Conservation (phyloP, 2,113 vertebrate species). For the Emydura subglobosa region DNA sequence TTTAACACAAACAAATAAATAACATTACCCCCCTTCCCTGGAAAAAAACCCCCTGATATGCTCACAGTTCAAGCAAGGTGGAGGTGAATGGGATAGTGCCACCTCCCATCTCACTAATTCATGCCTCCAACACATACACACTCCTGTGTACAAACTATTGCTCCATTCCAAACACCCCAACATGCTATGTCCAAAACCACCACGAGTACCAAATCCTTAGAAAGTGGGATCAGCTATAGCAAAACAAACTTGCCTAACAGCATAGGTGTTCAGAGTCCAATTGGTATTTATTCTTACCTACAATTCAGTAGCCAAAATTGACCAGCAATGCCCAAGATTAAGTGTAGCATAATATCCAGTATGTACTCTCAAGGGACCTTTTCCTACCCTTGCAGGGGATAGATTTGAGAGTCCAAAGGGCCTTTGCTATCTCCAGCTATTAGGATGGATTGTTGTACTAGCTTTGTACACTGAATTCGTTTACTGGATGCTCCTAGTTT, state of each 20-base stretch:
- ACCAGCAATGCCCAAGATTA: not conserved
- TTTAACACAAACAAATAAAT: not conserved
- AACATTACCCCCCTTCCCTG: no score
- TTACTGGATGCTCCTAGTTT: not conserved
- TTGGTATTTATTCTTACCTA: not conserved
- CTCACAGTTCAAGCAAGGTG: not conserved
- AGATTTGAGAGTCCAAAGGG: not conserved
- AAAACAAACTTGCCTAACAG: not conserved
- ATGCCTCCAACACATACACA: not conserved
- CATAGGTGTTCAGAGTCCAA: not conserved
- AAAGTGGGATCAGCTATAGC: not conserved
- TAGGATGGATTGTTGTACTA: not conserved
- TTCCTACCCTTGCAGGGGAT: not conserved
- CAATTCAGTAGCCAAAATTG: not conserved
- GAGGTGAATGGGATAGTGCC: rapidly evolving
- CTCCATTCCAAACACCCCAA: not conserved
- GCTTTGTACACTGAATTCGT: not conserved
- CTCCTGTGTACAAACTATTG: not conserved
- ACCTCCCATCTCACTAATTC: rapidly evolving
- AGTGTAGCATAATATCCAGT: not conserved
- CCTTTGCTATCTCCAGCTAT: not conserved
- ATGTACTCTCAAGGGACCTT: not conserved
- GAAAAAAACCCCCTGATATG: rapidly evolving
- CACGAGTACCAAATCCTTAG: not conserved
- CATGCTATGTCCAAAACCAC: not conserved